phyloP scores from a whole-genome alignment of 1,140 invertebrate genomes.

The Aphelinus atriplicis region DNA sequence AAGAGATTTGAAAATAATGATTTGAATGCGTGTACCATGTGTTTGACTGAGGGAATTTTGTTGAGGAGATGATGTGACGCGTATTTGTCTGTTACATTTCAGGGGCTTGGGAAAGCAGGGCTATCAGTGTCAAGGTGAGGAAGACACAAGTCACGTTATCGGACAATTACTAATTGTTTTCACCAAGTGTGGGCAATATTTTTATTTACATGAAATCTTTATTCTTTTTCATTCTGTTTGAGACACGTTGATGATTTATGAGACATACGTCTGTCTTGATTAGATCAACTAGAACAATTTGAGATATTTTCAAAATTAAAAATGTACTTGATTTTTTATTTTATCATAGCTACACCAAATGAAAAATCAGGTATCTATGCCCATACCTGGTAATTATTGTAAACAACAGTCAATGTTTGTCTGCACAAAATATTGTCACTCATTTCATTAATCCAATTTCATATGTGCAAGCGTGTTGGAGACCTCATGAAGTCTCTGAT shows the following conservation, averaged over 20 bases:
- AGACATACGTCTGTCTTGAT: no score
- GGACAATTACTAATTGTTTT: constrained; percentile 57
- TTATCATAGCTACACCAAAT: constrained; percentile 23
- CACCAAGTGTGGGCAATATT: constrained; percentile 37
- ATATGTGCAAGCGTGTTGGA: no score
- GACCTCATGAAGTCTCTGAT: no score
- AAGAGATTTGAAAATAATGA: background rate
- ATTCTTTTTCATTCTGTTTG: no score
- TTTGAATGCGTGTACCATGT: constrained; percentile 54
- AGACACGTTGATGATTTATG: no score
- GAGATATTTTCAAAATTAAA: no score
- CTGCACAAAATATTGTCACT: constrained; percentile 8
- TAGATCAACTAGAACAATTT: no score
- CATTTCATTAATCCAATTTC: no score
- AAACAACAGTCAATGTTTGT: constrained; percentile 31
- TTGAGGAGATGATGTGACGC: constrained; percentile 63
- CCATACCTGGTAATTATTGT: constrained; percentile 36
- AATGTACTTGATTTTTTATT: no score
- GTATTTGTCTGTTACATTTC: constrained; percentile 75
- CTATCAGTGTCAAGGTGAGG: constrained; percentile 99
- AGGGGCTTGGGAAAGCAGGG: constrained; percentile 99
- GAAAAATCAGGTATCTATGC: background rate
- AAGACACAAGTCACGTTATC: constrained; percentile 67
- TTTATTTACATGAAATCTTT: constrained; percentile 24
- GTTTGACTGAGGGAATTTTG: constrained; percentile 55